phyloP scores from a whole-genome alignment of 2,888 invertebrate genomes.

The Amiota communis region DNA sequence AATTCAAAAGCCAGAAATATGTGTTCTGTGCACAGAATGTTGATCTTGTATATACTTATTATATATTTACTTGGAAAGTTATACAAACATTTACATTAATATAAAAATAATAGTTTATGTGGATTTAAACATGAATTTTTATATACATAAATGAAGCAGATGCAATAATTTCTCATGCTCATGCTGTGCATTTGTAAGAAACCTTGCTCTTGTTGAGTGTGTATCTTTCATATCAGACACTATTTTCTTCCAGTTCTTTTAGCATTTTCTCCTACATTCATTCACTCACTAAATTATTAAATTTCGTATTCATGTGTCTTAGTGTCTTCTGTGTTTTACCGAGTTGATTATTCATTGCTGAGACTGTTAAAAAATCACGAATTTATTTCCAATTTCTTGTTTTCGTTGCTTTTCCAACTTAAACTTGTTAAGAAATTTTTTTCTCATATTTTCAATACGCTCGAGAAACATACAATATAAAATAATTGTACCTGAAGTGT shows the following conservation, averaged over 20 bases:
- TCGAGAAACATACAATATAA: too few species aligned
- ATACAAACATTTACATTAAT: too few species aligned
- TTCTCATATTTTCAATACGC: too few species aligned
- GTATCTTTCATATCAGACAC: too few species aligned
- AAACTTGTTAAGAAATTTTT: neutral
- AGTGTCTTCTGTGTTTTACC: neutral
- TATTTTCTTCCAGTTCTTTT: too few species aligned
- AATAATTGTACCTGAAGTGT: too few species aligned
- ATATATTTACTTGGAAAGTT: too few species aligned
- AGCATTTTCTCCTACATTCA: neutral
- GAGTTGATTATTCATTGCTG: neutral
- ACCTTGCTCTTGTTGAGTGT: neutral
- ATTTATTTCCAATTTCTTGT: neutral
- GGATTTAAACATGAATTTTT: too few species aligned
- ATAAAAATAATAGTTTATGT: too few species aligned
- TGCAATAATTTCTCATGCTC: conserved; percentile 6
- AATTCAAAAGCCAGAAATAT: too few species aligned
- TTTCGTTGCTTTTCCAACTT: neutral
- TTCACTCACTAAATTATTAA: neutral
- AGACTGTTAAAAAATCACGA: neutral
- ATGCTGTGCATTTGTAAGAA: neutral
- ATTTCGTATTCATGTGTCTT: neutral
- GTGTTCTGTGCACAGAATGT: too few species aligned
- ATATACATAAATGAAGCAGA: neutral
- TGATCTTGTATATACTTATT: too few species aligned